phyloP scores from a whole-genome alignment of 2,888 invertebrate genomes.

The Drosophila neutralis region DNA sequence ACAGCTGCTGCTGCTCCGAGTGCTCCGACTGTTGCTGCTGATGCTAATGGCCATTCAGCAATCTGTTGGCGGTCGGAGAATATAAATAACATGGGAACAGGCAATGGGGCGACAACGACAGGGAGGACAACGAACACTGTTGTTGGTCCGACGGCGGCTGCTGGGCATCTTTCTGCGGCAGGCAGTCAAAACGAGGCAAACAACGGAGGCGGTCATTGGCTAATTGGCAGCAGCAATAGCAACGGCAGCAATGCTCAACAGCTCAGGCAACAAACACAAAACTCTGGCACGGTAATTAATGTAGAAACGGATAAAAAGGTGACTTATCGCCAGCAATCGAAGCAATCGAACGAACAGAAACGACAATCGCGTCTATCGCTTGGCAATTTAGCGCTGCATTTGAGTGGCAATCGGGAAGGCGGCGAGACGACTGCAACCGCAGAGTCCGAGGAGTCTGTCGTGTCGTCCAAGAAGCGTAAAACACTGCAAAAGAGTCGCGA shows the following conservation, averaged over 20 bases:
- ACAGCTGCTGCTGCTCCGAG: slow-evolving; percentile 62
- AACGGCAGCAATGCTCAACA: slow-evolving; percentile 44
- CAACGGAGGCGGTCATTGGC: slow-evolving; percentile 51
- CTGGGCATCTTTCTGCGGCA: slow-evolving; percentile 42
- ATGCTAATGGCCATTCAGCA: slow-evolving; percentile 64
- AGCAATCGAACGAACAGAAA: slow-evolving; percentile 61
- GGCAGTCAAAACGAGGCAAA: slow-evolving; percentile 79
- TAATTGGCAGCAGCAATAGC: slow-evolving; percentile 64
- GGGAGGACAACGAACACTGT: slow-evolving; percentile 53
- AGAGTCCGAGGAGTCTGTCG: slow-evolving; percentile 8
- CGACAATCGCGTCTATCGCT: slow-evolving; percentile 76
- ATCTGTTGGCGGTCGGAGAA: slow-evolving; percentile 65
- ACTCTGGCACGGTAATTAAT: slow-evolving; percentile 57
- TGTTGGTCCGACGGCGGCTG: slow-evolving; percentile 35
- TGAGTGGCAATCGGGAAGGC: slow-evolving; percentile 23
- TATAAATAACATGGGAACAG: slow-evolving; percentile 76
- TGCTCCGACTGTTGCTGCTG: background rate
- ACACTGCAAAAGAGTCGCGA: slow-evolving; percentile 81
- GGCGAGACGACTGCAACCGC: slow-evolving; percentile 16
- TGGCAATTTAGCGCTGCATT: slow-evolving; percentile 56
- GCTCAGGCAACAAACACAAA: slow-evolving; percentile 10
- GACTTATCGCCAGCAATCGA: slow-evolving; percentile 59
- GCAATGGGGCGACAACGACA: slow-evolving; percentile 57
- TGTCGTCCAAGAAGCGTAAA: slow-evolving; percentile 62
- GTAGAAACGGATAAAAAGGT: slow-evolving; percentile 44